Percentiles rank a stretch among this genome's conserved stretches.
Evolutionary conservation across 2,113 vertebrate species (phyloP).

Genomic region (Lethenteron camtschaticum): DNA sequence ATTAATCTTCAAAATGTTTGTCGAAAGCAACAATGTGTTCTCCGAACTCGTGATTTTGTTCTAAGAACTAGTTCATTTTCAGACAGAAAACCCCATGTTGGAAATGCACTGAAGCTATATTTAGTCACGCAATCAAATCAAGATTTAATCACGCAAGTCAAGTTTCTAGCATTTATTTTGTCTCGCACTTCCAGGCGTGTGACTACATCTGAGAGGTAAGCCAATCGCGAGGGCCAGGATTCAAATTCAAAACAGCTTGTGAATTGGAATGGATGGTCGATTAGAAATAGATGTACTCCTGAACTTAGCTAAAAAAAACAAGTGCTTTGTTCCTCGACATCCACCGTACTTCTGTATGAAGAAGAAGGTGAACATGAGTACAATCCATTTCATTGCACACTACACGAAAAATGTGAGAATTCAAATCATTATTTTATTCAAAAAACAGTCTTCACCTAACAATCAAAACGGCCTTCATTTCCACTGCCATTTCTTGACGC

Average conservation of each 20-base stretch:
- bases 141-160: background rate
- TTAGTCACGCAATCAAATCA: background rate
- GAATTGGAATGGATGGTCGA: background rate
- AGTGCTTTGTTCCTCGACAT: background rate
- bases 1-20: background rate
- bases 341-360: constrained; percentile 1
- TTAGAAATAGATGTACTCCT: no score
- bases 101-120: background rate
- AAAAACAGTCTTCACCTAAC: background rate
- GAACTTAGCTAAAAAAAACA: background rate
- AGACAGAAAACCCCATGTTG: background rate
- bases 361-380: background rate
- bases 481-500: constrained; percentile 5
- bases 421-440: background rate
- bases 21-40: background rate
- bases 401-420: background rate
- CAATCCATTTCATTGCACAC: background rate
- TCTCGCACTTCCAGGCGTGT: constrained; percentile 4
- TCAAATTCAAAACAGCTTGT: constrained; percentile 6
- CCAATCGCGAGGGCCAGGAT: constrained; percentile 9
- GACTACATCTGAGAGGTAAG: constrained; percentile 9
- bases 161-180: background rate
- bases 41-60: background rate
- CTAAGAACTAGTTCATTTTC: background rate
- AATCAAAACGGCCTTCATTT: constrained; percentile 1